Evolutionary conservation across 2,797 vertebrate species (phyloP).

Genomic region (Hypotaenidia okinawae): DNA sequence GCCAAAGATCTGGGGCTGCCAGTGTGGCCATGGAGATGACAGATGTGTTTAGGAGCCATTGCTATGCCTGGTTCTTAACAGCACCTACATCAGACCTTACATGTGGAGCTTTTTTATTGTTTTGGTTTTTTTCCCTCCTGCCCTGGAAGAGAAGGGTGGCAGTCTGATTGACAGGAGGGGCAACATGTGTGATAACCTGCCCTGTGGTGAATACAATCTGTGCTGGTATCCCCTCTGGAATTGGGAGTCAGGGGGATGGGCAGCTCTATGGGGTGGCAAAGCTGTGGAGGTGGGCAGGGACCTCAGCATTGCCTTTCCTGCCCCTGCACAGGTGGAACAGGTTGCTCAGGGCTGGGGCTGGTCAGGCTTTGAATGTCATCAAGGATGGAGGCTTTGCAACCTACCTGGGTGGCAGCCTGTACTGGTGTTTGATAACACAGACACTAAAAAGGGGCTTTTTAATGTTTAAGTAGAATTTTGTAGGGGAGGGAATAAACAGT

Average conservation of each 20-base stretch:
- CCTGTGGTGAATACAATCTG: background rate
- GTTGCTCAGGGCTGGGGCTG: background rate
- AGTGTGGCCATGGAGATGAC: background rate
- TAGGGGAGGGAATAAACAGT: fast-evolving
- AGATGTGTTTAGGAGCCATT: background rate
- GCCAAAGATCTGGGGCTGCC: background rate
- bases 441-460: background rate
- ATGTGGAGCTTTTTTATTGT: background rate
- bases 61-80: background rate
- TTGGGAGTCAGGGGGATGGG: background rate
- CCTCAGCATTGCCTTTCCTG: fast-evolving
- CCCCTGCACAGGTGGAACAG: too few species aligned
- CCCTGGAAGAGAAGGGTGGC: background rate
- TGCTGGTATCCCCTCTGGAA: background rate
- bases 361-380: background rate
- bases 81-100: background rate
- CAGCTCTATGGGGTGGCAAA: background rate
- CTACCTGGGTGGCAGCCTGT: background rate
- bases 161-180: background rate
- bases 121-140: background rate
- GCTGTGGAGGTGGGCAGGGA: background rate
- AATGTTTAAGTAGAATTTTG: background rate
- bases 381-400: background rate
- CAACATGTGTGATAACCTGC: fast-evolving
- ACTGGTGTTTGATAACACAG: background rate